Evolutionary conservation across 64 coral and sea anemone genomes (phyloP), one percentile per base, ranked within the genome.

Genomic region (Stylophora pistillata): DNA sequence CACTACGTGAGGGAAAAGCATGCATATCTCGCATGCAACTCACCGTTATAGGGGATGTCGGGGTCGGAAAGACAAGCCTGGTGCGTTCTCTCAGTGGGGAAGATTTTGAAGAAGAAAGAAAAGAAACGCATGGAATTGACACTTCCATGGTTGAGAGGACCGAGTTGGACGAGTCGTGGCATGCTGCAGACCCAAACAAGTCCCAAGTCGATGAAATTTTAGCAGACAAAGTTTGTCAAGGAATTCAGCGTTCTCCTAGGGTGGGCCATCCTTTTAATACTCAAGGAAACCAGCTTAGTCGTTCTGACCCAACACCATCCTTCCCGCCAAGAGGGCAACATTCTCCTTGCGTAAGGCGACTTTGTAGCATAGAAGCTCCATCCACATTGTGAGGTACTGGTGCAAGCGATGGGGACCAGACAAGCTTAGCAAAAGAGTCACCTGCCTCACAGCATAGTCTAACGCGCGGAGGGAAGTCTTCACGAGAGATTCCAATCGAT

Each of bases 181-280:
- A 85, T 72, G 37, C 71, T 16, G 61, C 73, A 61, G 94, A 95
- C 53, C 78, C 76, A 59, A 82, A 89, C 69, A 87, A 15, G 11
- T 95, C 94, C 0, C 62, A 88, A 20, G 89, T 87, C 0, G 94
- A 95, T 69, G 94, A 95, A 9, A 87, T 95, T 54, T 81, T 91
- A 18, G 77, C 89, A n/a, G 71, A 85, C 15, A 88, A 78, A 68
- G 89, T 95, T 4, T 81, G 54, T 2, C 11, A 75, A 79, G 76
- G 64, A 26, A 73, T 90, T 23, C 72, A n/a, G n/a, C 1, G 73
- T 30, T 66, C 13, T 0, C 25, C 85, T 0, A 29, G 27, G 4
- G 23, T 16, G 5, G 32, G 18, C 20, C 52, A 90, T 4, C 34
- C 20, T 15, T 13, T 14, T 27, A 30, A 1, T 16, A 5, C 6